Conservation (phyloP, 2,113 vertebrate species). For the Pterocles orientalis region DNA sequence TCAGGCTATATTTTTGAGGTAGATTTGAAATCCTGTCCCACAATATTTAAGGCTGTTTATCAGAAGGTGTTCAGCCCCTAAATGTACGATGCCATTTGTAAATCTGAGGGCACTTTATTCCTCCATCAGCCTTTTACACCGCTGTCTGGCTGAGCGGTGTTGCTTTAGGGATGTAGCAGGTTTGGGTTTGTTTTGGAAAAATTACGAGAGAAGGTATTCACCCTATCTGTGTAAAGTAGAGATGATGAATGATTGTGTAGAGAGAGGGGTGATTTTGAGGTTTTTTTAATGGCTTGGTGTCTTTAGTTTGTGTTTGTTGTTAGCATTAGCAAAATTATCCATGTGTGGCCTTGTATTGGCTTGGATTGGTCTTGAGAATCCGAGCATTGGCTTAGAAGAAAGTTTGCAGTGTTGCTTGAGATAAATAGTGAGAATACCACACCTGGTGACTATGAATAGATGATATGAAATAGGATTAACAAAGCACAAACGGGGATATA, state of each 20-base stretch:
- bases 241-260: not conserved
- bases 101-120: not conserved
- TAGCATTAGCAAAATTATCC: not conserved
- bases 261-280: not conserved
- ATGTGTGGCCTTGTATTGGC: not conserved
- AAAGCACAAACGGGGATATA: not conserved
- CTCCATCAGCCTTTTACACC: not conserved
- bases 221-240: not conserved
- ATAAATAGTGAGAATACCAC: not conserved
- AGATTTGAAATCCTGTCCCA: not conserved
- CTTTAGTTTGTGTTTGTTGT: not conserved
- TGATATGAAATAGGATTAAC: not conserved
- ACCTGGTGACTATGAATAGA: not conserved
- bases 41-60: not conserved
- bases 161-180: not conserved
- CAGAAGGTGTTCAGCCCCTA: not conserved
- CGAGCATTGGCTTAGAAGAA: not conserved
- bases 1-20: not conserved
- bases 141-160: accelerated
- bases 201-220: not conserved
- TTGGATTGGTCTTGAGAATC: not conserved
- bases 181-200: not conserved
- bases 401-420: not conserved
- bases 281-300: not conserved
- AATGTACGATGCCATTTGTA: not conserved